These are phyloP conservation scores for Pseudeuparius sepicola DNA, from an alignment of 2,888 invertebrate genomes.

Conservation along the genomic window DNA sequence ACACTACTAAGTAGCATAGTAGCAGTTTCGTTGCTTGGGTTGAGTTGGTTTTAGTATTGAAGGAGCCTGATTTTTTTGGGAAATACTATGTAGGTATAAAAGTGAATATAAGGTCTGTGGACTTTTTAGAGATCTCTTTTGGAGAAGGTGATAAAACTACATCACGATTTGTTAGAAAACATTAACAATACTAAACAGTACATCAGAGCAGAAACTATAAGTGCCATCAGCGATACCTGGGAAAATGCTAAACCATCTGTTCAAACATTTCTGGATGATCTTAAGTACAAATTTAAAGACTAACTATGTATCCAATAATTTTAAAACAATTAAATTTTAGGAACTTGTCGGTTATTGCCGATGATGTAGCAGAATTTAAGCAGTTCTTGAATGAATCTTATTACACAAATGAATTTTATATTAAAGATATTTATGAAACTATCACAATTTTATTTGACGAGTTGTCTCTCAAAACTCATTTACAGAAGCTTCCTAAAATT, in stretches of 20 bases:
- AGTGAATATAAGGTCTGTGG: no score
- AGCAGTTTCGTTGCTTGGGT: no score
- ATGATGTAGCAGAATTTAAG: constrained; percentile 61
- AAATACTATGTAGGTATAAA: no score
- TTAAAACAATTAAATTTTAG: no score
- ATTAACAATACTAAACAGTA: constrained; percentile 57
- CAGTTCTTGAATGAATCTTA: constrained; percentile 66
- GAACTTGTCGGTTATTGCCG: constrained; percentile 59
- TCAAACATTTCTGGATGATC: constrained; percentile 59
- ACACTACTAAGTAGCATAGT: no score
- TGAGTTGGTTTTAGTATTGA: no score
- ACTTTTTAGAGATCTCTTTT: no score
- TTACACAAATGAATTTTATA: constrained; percentile 72
- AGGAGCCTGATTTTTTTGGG: no score
- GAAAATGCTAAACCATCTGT: constrained; percentile 62
- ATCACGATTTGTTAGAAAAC: constrained; percentile 42
- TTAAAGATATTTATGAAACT: constrained; percentile 64
- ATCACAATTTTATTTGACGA: constrained; percentile 65
- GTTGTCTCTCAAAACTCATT: constrained; percentile 63
- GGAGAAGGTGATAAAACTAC: constrained; percentile 42
- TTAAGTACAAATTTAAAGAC: constrained; percentile 42
- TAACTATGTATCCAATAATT: no score
- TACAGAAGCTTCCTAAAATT: constrained; percentile 69
- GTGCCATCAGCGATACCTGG: constrained; percentile 63
- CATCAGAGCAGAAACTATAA: constrained; percentile 58